Conservation (phyloP, 2,888 invertebrate species). For the Crematogaster levior region DNA sequence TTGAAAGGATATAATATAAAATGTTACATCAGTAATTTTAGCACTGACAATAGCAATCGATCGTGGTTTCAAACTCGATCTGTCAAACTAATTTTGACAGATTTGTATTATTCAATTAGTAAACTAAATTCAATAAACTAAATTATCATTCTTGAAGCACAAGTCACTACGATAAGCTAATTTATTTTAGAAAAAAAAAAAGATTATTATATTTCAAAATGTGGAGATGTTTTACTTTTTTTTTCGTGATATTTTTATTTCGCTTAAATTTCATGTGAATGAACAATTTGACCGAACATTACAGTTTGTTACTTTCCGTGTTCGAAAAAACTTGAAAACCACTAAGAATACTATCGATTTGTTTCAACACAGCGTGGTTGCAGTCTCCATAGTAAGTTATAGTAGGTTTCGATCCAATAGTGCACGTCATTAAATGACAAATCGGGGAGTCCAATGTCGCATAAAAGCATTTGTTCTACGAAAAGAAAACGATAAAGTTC, state of each 20-base stretch:
- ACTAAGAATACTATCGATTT: slow-evolving; percentile 32
- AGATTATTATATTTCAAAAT: background rate
- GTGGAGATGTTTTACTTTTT: background rate
- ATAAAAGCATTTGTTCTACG: slow-evolving; percentile 28
- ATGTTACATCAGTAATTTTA: background rate
- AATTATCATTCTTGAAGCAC: background rate
- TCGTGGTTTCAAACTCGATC: background rate
- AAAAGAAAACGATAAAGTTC: slow-evolving; percentile 46
- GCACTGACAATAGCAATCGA: background rate
- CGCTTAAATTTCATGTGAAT: background rate
- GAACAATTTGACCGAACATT: background rate
- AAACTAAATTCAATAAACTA: background rate
- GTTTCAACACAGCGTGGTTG: slow-evolving; percentile 16
- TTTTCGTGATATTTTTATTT: background rate
- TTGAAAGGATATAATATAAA: background rate
- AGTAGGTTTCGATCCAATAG: slow-evolving; percentile 5
- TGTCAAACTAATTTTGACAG: background rate
- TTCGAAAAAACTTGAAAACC: slow-evolving; percentile 6
- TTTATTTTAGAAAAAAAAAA: background rate
- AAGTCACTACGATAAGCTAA: background rate
- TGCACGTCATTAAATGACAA: slow-evolving; percentile 44
- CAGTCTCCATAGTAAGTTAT: background rate
- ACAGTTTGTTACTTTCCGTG: background rate
- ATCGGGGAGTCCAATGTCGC: slow-evolving; percentile 4
- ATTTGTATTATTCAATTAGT: background rate